Conservation (phyloP, 1,140 invertebrate species). For the Zophobas morio region DNA sequence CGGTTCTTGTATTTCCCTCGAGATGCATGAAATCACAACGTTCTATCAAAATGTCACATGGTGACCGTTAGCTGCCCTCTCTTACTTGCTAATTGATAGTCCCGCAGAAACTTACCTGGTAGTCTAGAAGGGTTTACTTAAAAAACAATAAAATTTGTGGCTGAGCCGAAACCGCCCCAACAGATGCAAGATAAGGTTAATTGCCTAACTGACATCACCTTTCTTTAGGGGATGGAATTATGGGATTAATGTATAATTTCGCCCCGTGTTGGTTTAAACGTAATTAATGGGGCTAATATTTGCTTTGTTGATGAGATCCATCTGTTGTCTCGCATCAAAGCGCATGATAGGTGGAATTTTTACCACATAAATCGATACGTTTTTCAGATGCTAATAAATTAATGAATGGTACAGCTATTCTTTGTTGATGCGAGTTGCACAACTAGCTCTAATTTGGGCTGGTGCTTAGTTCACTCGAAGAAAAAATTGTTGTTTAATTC, state of each 20-base stretch:
- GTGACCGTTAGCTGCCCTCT: conserved; percentile 47
- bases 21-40: conserved; percentile 54
- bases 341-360: conserved; percentile 18
- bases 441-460: too few relatives aligned
- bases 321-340: conserved; percentile 47
- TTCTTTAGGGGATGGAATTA: conserved; percentile 52
- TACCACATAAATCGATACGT: conserved; percentile 25
- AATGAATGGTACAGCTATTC: too few relatives aligned
- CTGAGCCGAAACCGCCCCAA: conserved; percentile 38
- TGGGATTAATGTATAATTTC: conserved; percentile 55
- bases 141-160: conserved; percentile 54
- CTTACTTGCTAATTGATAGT: conserved; percentile 46
- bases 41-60: conserved; percentile 57
- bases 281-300: conserved; percentile 58
- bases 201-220: conserved; percentile 54
- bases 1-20: conserved; percentile 52
- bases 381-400: not conserved
- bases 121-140: conserved; percentile 42
- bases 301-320: conserved; percentile 52
- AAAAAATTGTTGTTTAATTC: too few relatives aligned
- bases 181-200: conserved; percentile 58
- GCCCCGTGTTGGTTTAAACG: conserved; percentile 44
- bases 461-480: too few relatives aligned
- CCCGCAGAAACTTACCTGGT: conserved; percentile 49
- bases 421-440: too few relatives aligned